Conservation (phyloP, 2,888 invertebrate species). For the Bombylius discolor region DNA sequence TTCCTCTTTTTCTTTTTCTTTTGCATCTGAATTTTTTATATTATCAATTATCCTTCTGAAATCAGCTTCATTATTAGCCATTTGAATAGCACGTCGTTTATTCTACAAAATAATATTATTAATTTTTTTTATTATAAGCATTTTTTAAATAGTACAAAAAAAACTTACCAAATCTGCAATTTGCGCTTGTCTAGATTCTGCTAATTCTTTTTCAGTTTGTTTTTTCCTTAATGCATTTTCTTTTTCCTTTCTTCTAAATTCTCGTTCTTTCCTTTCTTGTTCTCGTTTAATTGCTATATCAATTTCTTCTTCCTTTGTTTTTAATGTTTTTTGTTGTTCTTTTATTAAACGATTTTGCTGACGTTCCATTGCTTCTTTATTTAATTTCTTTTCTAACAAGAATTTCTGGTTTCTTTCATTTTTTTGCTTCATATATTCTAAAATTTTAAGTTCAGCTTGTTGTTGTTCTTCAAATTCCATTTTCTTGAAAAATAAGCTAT, state of each 20-base stretch:
- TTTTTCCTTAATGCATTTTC: constrained; percentile 27
- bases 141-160: not conserved
- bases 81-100: constrained; percentile 29
- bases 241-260: constrained; percentile 31
- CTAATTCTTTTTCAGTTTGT: constrained; percentile 26
- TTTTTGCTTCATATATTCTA: constrained; percentile 31
- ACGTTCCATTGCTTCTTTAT: constrained; percentile 30
- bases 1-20: constrained; percentile 23
- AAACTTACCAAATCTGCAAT: constrained; percentile 23
- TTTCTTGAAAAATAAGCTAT: constrained; percentile 29
- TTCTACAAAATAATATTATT: constrained; percentile 14
- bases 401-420: constrained; percentile 28
- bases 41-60: constrained; percentile 27
- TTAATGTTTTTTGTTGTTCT: constrained; percentile 27
- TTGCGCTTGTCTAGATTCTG: constrained; percentile 27
- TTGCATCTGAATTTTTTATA: constrained; percentile 28
- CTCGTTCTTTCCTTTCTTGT: constrained; percentile 33
- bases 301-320: constrained; percentile 25
- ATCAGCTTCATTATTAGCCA: constrained; percentile 31
- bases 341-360: constrained; percentile 30
- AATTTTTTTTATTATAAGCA: not conserved
- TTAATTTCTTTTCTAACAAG: constrained; percentile 24
- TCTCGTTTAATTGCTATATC: constrained; percentile 30
- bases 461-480: constrained; percentile 32
- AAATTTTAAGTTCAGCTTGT: constrained; percentile 30